Evolutionary conservation across 2,113 vertebrate genomes (phyloP), one percentile per base, ranked within the genome.

Genomic region (Prietella phreatophila): DNA sequence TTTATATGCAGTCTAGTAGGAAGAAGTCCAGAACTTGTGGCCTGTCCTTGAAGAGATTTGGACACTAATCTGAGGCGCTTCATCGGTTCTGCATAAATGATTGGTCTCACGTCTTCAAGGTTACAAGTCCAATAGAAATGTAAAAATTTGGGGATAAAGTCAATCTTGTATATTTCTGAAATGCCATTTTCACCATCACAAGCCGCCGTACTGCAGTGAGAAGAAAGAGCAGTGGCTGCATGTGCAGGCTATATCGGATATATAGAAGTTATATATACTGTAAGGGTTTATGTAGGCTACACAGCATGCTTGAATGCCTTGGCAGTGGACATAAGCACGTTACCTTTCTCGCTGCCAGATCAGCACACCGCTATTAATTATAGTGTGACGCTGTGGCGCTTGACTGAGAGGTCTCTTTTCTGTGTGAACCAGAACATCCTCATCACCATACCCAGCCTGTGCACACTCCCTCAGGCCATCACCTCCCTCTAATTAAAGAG

Each of bases 401-500:
- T 83, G 0, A 84, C 81, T 83, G 58, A 83, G 84, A 81, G 60
- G 80, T 86, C 65, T 81, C 80, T 36, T 88, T 78, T 80, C n/a
- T 6, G 83, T 84, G 73, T 36, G 82, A 90, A 75, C 80, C 78
- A 79, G 61, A 84, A 88, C 17, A 36, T 39, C 83, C 87, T 82
- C 89, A 87, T 87, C 58, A 86, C 80, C 80, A 81, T 86, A 61
- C 73, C 42, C 27, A 63, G 71, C 67, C 63, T 82, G 61, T 76
- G 13, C 39, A 47, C 60, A 79, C 80, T 86, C 85, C 85, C 89
- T 83, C 79, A 76, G 71, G 79, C 83, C 76, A 71, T 86, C 67
- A 76, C 83, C 67, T 39, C 80, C 33, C 30, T 88, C 86, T 85
- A 89, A 90, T 88, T 82, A 90, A 73, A 88, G 75, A 84, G 63